phyloP scores from a whole-genome alignment of 2,797 vertebrate genomes.

The Emydoidea blandingii region DNA sequence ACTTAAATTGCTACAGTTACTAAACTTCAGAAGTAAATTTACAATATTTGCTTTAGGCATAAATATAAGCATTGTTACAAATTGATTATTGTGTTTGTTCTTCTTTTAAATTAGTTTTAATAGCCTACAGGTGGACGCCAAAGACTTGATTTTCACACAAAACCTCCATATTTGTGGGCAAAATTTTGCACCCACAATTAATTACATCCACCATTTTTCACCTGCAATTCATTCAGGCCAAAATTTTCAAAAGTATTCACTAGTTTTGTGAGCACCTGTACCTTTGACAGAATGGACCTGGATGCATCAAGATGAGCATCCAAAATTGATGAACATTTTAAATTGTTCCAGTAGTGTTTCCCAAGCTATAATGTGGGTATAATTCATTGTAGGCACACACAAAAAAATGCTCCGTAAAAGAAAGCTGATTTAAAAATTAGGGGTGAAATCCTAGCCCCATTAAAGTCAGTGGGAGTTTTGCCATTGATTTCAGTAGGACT shows the following conservation, averaged over 20 bases:
- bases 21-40: not conserved
- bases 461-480: not conserved
- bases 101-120: not conserved
- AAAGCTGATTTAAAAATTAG: not conserved
- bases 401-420: not conserved
- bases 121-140: not conserved
- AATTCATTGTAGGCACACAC: not conserved
- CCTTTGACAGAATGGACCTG: not conserved
- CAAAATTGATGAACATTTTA: not conserved
- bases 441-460: not conserved
- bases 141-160: not conserved
- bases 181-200: not conserved
- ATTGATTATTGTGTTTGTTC: not conserved
- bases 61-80: not conserved
- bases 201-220: not conserved
- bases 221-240: not conserved
- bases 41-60: not conserved
- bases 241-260: not conserved
- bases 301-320: not conserved
- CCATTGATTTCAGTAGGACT: not conserved
- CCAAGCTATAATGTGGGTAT: not conserved
- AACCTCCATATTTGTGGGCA: not conserved
- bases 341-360: not conserved
- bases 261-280: not conserved
- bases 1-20: not conserved